Percentiles rank a stretch among this genome's conserved stretches.
These are phyloP conservation scores for Phaedon cochleariae DNA, from an alignment of 2,888 invertebrate species.

Conservation along the genomic window DNA sequence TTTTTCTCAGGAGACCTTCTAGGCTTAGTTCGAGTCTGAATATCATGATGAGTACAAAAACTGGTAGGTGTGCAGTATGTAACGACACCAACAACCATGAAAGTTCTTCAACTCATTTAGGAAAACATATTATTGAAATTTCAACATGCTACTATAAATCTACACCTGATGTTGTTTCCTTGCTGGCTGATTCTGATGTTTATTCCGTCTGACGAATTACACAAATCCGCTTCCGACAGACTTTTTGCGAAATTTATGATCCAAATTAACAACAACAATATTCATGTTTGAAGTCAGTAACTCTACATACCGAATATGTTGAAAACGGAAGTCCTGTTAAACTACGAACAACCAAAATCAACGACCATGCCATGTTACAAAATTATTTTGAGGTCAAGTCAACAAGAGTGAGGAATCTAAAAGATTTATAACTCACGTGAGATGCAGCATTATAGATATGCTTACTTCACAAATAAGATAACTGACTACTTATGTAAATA, in stretches of 20 bases:
- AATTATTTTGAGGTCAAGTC: constrained; percentile 5
- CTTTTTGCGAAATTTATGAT: constrained; percentile 8
- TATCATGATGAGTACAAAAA: too few relatives aligned
- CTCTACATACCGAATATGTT: background rate
- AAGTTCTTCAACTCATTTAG: too few relatives aligned
- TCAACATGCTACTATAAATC: too few relatives aligned
- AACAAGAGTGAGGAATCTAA: background rate
- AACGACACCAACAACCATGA: too few relatives aligned
- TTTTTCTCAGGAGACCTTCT: too few relatives aligned
- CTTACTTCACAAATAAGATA: constrained; percentile 35
- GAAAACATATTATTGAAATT: too few relatives aligned
- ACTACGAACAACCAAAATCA: background rate
- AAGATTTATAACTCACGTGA: background rate
- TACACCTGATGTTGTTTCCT: too few relatives aligned
- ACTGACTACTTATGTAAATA: constrained; percentile 32
- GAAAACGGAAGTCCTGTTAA: background rate
- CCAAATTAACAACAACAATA: background rate
- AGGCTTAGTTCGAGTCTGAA: too few relatives aligned
- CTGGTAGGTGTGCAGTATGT: too few relatives aligned
- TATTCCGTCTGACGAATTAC: background rate
- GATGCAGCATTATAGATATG: constrained; percentile 14
- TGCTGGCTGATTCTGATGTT: too few relatives aligned
- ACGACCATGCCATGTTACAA: background rate
- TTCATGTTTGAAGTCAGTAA: background rate
- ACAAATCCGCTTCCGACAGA: constrained; percentile 2